A percentile compares a stretch with the other conserved stretches of the same genome.
Conservation (phyloP, 2,797 vertebrate genomes). For the Clamator glandarius region DNA sequence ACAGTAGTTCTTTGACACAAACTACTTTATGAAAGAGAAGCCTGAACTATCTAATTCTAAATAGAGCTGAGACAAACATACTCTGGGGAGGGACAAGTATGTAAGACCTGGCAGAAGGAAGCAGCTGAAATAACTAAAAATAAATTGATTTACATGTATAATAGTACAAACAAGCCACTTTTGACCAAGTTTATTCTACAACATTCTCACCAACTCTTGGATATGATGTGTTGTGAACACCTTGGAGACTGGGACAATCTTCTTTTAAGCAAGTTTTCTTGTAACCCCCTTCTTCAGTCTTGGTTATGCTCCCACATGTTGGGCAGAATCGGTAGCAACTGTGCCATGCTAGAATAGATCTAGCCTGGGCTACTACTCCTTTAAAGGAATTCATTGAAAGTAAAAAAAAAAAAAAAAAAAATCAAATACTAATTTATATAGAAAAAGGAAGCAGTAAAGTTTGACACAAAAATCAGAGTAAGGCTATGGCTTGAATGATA, state of each 20-base stretch:
- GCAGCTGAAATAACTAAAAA: background rate
- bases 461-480: background rate
- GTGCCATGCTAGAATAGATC: slow-evolving; percentile 92
- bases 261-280: slow-evolving; percentile 88
- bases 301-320: slow-evolving; percentile 88
- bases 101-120: background rate
- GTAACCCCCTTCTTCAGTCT: slow-evolving; percentile 87
- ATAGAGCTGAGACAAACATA: background rate
- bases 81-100: background rate
- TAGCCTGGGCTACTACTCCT: slow-evolving; percentile 92
- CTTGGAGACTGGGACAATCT: slow-evolving; percentile 86
- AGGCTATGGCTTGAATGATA: background rate
- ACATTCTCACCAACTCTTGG: slow-evolving; percentile 89
- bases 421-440: background rate
- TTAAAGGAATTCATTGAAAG: slow-evolving; percentile 16
- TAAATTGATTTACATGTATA: background rate
- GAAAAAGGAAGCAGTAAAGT: background rate
- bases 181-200: background rate
- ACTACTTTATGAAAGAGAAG: background rate
- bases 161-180: background rate
- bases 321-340: slow-evolving; percentile 89
- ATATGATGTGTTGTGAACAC: slow-evolving; percentile 93
- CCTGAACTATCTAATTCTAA: background rate
- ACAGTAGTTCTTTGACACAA: background rate
- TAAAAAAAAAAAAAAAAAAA: background rate